phyloP scores from a whole-genome alignment of 2,888 invertebrate species.

The Acleris sparsana region DNA sequence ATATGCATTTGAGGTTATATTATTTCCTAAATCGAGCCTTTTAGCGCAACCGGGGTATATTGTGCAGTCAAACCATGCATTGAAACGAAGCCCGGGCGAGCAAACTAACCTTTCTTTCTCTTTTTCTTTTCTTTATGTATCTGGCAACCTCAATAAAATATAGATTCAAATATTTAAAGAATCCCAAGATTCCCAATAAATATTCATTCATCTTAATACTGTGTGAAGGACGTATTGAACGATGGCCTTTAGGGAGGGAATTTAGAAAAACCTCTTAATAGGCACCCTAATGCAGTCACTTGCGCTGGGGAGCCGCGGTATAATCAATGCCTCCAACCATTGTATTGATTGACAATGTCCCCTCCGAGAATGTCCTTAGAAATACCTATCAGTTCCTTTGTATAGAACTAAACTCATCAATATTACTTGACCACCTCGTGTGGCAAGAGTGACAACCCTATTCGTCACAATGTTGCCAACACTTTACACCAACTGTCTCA shows the following conservation, averaged over 20 bases:
- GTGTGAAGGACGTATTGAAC: slow-evolving; percentile 23
- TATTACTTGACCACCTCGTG: neutral
- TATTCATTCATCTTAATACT: slow-evolving; percentile 31
- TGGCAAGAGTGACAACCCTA: slow-evolving; percentile 1
- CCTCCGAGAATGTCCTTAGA: slow-evolving; percentile 17
- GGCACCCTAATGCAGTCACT: slow-evolving; percentile 30
- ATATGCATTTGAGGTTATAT: too few species aligned
- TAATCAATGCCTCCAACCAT: slow-evolving; percentile 27
- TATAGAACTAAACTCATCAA: too few species aligned
- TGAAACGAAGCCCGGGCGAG: too few species aligned
- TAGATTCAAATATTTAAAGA: slow-evolving; percentile 2
- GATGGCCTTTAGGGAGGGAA: slow-evolving; percentile 25
- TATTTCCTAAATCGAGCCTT: too few species aligned
- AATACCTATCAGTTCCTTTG: slow-evolving; percentile 4
- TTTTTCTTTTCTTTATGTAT: too few species aligned
- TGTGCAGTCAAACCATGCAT: too few species aligned
- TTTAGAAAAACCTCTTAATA: slow-evolving; percentile 28
- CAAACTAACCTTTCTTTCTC: too few species aligned
- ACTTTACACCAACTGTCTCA: slow-evolving; percentile 17
- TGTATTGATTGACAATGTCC: slow-evolving; percentile 35
- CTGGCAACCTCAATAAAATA: too few species aligned
- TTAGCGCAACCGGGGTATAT: too few species aligned
- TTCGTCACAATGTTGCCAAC: slow-evolving; percentile 12
- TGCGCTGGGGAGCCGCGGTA: slow-evolving; percentile 13
- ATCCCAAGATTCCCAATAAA: slow-evolving; percentile 18